Percentiles rank a stretch among this genome's conserved stretches.
Evolutionary conservation across 2,888 invertebrate species (phyloP).

Genomic region (Orthosia cruda): DNA sequence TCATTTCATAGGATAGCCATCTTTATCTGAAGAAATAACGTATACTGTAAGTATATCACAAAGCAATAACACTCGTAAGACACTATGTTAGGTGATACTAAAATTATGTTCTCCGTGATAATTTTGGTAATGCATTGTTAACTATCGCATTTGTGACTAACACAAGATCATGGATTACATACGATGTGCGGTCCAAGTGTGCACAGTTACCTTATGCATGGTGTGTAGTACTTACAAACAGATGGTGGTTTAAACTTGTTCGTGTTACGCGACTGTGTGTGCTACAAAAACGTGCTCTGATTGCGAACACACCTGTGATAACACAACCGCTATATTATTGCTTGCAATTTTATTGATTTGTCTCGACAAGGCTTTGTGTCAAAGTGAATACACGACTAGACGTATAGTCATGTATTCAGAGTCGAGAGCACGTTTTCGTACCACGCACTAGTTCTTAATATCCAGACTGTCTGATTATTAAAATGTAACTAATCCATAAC

Average conservation of each 20-base stretch:
- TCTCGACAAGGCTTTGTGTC: constrained; percentile 6
- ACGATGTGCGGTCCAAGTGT: constrained; percentile 79
- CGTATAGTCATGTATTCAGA: constrained; percentile 2
- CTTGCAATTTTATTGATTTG: constrained; percentile 10
- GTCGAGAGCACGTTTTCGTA: constrained; percentile 78
- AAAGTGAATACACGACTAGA: constrained; percentile 3
- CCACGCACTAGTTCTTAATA: constrained; percentile 77
- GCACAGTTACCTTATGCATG: constrained; percentile 87
- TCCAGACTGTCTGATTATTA: constrained; percentile 80
- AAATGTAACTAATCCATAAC: constrained; percentile 92
- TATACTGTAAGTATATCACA: constrained; percentile 92
- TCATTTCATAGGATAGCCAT: constrained; percentile 94
- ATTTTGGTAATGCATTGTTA: constrained; percentile 80
- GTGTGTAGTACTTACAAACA: constrained; percentile 86
- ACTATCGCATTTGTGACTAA: constrained; percentile 84
- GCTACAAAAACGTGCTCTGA: constrained; percentile 77
- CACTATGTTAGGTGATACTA: constrained; percentile 90
- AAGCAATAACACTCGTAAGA: constrained; percentile 91
- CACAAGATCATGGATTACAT: constrained; percentile 63
- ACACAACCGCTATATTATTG: constrained; percentile 9
- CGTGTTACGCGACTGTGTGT: constrained; percentile 80
- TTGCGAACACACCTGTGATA: constrained; percentile 1
- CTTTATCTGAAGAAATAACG: constrained; percentile 92
- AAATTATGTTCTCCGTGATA: constrained; percentile 80
- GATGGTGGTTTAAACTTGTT: constrained; percentile 84